Conservation (phyloP, 2,888 invertebrate species). For the Stenurella melanura region DNA sequence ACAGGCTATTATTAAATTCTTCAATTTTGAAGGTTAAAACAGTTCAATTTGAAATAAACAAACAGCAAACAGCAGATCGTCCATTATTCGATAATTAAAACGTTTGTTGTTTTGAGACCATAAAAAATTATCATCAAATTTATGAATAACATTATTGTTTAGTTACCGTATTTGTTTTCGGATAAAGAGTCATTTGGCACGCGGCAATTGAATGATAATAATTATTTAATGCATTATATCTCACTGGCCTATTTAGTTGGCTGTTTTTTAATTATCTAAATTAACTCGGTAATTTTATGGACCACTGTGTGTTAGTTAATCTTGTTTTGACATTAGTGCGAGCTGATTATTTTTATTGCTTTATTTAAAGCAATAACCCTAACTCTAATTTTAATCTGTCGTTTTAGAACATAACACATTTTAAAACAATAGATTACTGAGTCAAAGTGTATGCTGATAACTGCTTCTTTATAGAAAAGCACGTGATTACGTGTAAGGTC, state of each 20-base stretch:
- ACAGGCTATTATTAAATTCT: too few relatives aligned
- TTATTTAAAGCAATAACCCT: conserved; percentile 10
- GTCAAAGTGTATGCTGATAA: background rate
- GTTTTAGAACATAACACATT: background rate
- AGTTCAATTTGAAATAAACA: too few relatives aligned
- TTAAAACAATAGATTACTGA: background rate
- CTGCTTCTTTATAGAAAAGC: background rate
- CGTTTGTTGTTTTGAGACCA: background rate
- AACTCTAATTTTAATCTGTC: background rate
- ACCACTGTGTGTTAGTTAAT: background rate
- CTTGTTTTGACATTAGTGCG: background rate
- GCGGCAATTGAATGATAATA: background rate
- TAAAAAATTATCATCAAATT: background rate
- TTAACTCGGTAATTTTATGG: background rate
- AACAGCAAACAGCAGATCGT: too few relatives aligned
- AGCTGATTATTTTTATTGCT: background rate
- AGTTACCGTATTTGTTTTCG: background rate
- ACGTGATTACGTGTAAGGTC: background rate
- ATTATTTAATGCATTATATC: background rate
- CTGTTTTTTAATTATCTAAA: background rate
- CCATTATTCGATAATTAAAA: background rate
- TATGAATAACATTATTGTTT: background rate
- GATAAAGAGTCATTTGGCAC: background rate
- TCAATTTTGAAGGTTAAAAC: too few relatives aligned
- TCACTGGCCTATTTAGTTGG: background rate